Evolutionary conservation across 2,888 invertebrate species (phyloP).

Genomic region (Tiphia femorata): DNA sequence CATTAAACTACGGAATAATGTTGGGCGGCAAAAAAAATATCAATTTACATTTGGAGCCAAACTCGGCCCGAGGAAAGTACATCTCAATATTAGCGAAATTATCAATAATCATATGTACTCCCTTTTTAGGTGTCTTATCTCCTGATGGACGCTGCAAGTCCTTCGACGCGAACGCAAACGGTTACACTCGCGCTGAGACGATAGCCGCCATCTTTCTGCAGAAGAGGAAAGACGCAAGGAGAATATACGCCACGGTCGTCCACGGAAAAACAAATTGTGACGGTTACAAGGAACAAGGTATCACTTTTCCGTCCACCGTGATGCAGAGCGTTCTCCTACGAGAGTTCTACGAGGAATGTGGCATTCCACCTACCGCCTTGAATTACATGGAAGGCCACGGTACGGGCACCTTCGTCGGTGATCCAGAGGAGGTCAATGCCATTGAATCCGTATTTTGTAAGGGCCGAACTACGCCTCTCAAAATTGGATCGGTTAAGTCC

Average conservation of each 20-base stretch:
- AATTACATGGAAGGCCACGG: slow-evolving; percentile 80
- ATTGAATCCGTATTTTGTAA: slow-evolving; percentile 85
- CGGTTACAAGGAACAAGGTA: slow-evolving; percentile 70
- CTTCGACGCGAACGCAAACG: slow-evolving; percentile 87
- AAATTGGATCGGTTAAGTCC: slow-evolving; percentile 93
- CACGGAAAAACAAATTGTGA: slow-evolving; percentile 75
- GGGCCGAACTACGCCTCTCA: slow-evolving; percentile 80
- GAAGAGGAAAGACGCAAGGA: slow-evolving; percentile 71
- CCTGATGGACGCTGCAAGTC: slow-evolving; percentile 89
- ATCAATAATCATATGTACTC: not conserved
- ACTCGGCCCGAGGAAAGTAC: not conserved
- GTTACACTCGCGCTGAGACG: slow-evolving; percentile 88
- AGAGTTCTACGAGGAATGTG: slow-evolving; percentile 74
- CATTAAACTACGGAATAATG: too few species aligned
- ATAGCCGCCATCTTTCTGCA: slow-evolving; percentile 80
- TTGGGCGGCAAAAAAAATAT: too few species aligned
- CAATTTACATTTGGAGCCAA: not conserved
- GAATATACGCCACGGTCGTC: slow-evolving; percentile 71
- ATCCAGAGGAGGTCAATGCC: slow-evolving; percentile 91
- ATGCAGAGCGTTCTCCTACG: slow-evolving; percentile 66
- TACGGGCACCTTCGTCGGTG: slow-evolving; percentile 86
- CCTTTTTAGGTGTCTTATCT: slow-evolving; percentile 78
- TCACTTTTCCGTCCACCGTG: slow-evolving; percentile 61
- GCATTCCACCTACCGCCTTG: slow-evolving; percentile 72
- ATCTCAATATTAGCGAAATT: too few species aligned